Evolutionary conservation across 2,113 vertebrate genomes (phyloP).

Genomic region (Pterocles burchelli): DNA sequence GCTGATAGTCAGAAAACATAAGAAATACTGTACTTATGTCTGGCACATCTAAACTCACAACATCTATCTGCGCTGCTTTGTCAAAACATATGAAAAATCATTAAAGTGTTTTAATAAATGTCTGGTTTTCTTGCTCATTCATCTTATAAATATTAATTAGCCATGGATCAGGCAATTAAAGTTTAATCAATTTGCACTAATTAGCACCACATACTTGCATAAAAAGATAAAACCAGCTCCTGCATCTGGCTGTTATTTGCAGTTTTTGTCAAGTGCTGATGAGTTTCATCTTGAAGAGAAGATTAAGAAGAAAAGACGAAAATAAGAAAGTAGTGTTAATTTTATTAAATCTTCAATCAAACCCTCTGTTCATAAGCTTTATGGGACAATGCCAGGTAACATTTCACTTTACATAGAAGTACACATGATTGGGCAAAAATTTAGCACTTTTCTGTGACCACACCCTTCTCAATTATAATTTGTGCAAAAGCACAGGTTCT

Average conservation of each 20-base stretch:
- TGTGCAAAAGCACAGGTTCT: neutral
- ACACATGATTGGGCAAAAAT: conserved; percentile 19
- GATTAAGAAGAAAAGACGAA: conserved; percentile 83
- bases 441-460: conserved; percentile 5
- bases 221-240: conserved; percentile 85
- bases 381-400: conserved; percentile 65
- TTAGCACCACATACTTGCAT: conserved; percentile 87
- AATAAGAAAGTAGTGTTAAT: conserved; percentile 83
- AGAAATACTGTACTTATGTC: conserved; percentile 71
- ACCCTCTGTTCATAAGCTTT: conserved; percentile 60
- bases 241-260: conserved; percentile 86
- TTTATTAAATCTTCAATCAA: conserved; percentile 84
- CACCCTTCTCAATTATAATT: neutral
- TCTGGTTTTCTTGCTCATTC: conserved; percentile 84
- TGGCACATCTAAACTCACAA: conserved; percentile 78
- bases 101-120: conserved; percentile 88
- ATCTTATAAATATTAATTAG: conserved; percentile 90
- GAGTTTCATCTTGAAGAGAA: conserved; percentile 85
- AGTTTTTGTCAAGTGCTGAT: conserved; percentile 88
- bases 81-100: conserved; percentile 87
- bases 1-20: conserved; percentile 50
- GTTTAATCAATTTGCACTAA: conserved; percentile 89
- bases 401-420: conserved; percentile 48
- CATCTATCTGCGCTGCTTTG: conserved; percentile 84
- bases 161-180: conserved; percentile 88